Evolutionary conservation across 2,888 invertebrate genomes (phyloP).

Genomic region (Lasius platythorax): DNA sequence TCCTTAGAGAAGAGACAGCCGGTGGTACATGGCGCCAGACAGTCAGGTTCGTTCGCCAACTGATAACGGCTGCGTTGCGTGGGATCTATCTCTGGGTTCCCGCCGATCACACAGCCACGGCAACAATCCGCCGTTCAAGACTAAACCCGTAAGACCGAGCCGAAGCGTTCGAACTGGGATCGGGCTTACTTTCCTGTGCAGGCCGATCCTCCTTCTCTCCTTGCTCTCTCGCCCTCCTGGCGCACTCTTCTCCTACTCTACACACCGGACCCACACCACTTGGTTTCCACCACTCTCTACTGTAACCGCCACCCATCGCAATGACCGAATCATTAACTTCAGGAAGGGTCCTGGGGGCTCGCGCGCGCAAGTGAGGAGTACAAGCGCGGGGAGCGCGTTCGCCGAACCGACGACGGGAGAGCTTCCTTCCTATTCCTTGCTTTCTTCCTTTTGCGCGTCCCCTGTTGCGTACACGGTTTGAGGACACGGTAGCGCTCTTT

Average conservation of each 20-base stretch:
- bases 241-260: slow-evolving; percentile 77
- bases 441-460: slow-evolving; percentile 39
- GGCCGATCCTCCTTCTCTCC: slow-evolving; percentile 77
- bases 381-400: slow-evolving; percentile 37
- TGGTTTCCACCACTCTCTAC: slow-evolving; percentile 77
- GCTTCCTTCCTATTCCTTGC: slow-evolving; percentile 53
- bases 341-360: slow-evolving; percentile 73
- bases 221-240: slow-evolving; percentile 65
- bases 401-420: slow-evolving; percentile 19
- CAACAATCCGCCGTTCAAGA: slow-evolving; percentile 50
- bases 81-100: not conserved
- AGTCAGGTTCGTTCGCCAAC: not conserved
- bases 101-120: slow-evolving; percentile 6
- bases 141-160: slow-evolving; percentile 65
- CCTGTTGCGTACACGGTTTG: slow-evolving; percentile 2
- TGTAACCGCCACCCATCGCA: slow-evolving; percentile 71
- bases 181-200: slow-evolving; percentile 79
- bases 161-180: slow-evolving; percentile 81
- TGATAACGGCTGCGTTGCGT: not conserved
- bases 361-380: slow-evolving; percentile 53
- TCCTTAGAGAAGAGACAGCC: slow-evolving; percentile 15
- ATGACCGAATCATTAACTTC: slow-evolving; percentile 77
- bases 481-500: slow-evolving; percentile 47
- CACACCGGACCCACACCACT: slow-evolving; percentile 73
- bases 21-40: slow-evolving; percentile 22